Evolutionary conservation across 2,113 vertebrate genomes (phyloP), one percentile per base, ranked within the genome.

Genomic region (Vidua chalybeata): DNA sequence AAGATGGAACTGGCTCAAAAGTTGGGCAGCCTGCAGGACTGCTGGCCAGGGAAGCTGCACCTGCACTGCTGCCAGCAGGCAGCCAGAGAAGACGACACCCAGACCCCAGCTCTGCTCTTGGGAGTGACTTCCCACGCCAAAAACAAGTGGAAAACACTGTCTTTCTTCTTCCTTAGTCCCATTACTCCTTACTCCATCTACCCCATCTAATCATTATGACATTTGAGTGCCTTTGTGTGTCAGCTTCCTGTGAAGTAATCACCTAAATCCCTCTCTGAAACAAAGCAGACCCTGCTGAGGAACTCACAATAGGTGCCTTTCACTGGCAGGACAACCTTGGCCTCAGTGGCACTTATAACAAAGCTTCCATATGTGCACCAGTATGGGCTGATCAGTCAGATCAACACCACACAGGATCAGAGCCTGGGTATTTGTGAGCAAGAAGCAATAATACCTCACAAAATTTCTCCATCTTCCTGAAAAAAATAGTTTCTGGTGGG

Each of bases 341-440:
- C 91, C 94, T 90, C 79, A 0, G 84, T 71, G 63, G 89, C 94
- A 82, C 94, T 88, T 78, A 5, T 0, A 93, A 96, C 90, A 96
- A 96, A 96, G 93, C 92, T 95, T 89, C 96, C 96, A 95, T 96
- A 96, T 96, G 95, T 94, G 95, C 95, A 94, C 94, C 94, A 94
- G 89, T 63, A 94, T 4, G 43, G 94, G 81, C 87, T 96, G 87
- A 87, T 79, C 81, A 87, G 87, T 49, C 89, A 61, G 73, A 76
- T 64, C 80, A 86, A 73, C 79, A 43, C 73, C 69, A 64, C 80
- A 27, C 76, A 68, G 37, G 48, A 87, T 56, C 83, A 54, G 56
- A 84, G 83, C 20, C 63, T 33, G 76, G 14, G 4, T 89, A 64
- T 89, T 45, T 89, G 82, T 33, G 45, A 84, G 37, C 27, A 35